These are phyloP conservation scores for Sarcophaga carnaria DNA, from an alignment of 2,888 invertebrate genomes.

Conservation along the genomic window DNA sequence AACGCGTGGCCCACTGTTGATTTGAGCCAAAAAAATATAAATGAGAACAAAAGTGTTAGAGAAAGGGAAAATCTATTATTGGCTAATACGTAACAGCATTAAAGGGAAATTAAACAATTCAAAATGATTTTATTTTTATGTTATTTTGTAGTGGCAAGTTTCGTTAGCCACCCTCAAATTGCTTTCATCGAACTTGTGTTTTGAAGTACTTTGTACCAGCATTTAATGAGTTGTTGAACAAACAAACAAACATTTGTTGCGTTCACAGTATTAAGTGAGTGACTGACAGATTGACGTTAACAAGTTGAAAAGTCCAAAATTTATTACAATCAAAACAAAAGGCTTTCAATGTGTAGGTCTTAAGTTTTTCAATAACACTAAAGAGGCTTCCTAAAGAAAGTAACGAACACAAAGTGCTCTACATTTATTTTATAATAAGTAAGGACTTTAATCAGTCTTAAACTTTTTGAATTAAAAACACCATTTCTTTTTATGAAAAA, in stretches of 20 bases:
- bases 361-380: no score
- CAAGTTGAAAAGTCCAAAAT: not conserved
- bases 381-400: no score
- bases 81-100: not conserved
- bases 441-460: no score
- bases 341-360: no score
- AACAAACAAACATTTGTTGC: constrained; percentile 15
- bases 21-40: constrained; percentile 3
- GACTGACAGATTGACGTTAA: constrained; percentile 14
- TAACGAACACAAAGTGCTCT: no score
- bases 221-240: not conserved
- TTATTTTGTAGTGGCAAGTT: not conserved
- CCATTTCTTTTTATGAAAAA: no score
- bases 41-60: not conserved
- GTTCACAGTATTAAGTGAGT: constrained; percentile 6
- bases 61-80: not conserved
- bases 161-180: not conserved
- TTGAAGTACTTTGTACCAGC: not conserved
- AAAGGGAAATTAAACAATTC: not conserved
- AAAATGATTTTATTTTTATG: constrained; percentile 12
- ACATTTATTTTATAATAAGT: no score
- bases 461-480: no score
- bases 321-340: constrained; percentile 1
- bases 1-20: constrained; percentile 19
- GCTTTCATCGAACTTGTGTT: not conserved